Evolutionary conservation across 1,140 invertebrate species (phyloP).

Genomic region (Sesamia nonagrioides): DNA sequence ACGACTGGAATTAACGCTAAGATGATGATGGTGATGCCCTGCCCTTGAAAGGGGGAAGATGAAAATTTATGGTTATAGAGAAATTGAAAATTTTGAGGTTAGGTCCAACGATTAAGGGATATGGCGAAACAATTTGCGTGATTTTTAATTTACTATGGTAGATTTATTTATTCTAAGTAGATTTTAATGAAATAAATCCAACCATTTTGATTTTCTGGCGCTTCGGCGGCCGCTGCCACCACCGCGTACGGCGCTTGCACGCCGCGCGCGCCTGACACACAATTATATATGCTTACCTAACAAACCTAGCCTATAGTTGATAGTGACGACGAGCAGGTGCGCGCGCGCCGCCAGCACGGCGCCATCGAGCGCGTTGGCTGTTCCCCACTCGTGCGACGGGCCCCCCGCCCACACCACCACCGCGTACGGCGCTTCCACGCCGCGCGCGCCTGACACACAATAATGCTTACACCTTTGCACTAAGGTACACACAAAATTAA

Average conservation of each 20-base stretch:
- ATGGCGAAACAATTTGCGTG: too few species aligned
- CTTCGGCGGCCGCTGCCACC: too few species aligned
- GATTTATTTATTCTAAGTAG: too few species aligned
- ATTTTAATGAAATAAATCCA: background rate
- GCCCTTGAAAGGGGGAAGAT: too few species aligned
- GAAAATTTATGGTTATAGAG: too few species aligned
- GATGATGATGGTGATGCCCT: too few species aligned
- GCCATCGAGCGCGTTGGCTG: slow-evolving; percentile 95
- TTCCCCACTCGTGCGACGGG: slow-evolving; percentile 95
- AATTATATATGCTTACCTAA: slow-evolving; percentile 87
- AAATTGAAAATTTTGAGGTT: too few species aligned
- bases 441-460: slow-evolving; percentile 89
- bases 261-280: slow-evolving; percentile 90
- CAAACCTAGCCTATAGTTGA: slow-evolving; percentile 96
- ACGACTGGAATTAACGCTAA: too few species aligned
- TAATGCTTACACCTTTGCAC: background rate
- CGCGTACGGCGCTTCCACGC: slow-evolving; percentile 92
- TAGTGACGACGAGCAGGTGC: slow-evolving; percentile 95
- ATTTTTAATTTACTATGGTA: too few species aligned
- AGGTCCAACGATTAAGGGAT: too few species aligned
- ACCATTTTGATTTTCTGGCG: too few species aligned
- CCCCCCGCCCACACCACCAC: slow-evolving; percentile 94
- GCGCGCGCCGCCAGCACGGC: slow-evolving; percentile 95
- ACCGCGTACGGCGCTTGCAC: slow-evolving; percentile 92
- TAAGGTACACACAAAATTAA: background rate